Percentiles rank a stretch among this genome's conserved stretches.
phyloP scores from a whole-genome alignment of 2,888 invertebrate genomes.

The Camptogramma bilineatum region DNA sequence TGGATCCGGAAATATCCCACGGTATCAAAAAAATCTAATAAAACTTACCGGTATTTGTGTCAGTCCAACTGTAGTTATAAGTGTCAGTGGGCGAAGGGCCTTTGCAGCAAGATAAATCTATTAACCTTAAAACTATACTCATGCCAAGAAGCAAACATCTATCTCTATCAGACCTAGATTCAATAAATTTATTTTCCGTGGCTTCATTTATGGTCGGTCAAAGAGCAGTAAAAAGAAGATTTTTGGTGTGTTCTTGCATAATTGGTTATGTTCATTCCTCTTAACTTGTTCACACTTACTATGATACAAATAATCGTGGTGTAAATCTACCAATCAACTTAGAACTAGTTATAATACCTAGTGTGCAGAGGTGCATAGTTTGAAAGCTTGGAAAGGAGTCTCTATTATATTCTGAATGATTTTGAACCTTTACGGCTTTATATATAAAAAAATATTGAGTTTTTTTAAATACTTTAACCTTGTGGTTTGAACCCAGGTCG shows the following conservation, averaged over 20 bases:
- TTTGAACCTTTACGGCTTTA: too few relatives aligned
- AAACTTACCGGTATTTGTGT: background rate
- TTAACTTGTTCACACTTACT: too few relatives aligned
- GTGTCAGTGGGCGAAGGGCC: slow-evolving; percentile 1
- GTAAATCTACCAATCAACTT: too few relatives aligned
- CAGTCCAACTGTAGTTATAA: slow-evolving; percentile 2
- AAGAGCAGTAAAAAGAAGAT: background rate
- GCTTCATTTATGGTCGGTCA: background rate
- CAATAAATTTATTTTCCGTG: background rate
- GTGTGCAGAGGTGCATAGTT: too few relatives aligned
- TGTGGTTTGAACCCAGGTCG: slow-evolving; percentile 83
- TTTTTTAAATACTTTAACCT: background rate
- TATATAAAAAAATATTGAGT: too few relatives aligned
- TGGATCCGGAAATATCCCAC: background rate
- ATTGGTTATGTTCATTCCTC: too few relatives aligned
- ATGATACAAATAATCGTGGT: too few relatives aligned
- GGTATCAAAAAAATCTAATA: background rate
- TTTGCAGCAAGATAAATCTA: background rate
- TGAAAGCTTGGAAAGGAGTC: too few relatives aligned
- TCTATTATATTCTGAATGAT: too few relatives aligned
- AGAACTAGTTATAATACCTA: too few relatives aligned
- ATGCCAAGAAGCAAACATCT: background rate
- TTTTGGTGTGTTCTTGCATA: too few relatives aligned
- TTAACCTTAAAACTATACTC: background rate
- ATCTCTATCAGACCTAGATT: background rate